Evolutionary conservation across 2,113 vertebrate genomes (phyloP).

Genomic region (Barnardius zonarius): DNA sequence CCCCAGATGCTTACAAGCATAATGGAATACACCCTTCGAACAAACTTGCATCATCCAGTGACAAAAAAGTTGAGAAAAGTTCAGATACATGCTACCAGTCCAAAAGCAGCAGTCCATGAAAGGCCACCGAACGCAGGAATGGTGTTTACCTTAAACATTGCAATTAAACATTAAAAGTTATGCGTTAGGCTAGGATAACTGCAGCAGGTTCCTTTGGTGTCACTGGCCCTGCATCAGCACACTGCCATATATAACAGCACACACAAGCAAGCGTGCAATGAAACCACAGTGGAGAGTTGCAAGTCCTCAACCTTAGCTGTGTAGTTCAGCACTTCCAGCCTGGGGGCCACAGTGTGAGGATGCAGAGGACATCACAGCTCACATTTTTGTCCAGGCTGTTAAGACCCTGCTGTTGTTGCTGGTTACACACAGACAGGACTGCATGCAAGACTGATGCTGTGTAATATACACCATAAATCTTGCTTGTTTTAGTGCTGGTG

Average conservation of each 20-base stretch:
- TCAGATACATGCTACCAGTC: neutral
- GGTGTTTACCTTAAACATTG: neutral
- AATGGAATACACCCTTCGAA: neutral
- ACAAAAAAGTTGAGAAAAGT: conserved; percentile 13
- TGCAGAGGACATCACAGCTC: neutral
- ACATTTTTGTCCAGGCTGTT: neutral
- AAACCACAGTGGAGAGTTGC: neutral
- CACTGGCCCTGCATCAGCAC: neutral
- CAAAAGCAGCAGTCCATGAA: neutral
- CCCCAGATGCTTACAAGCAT: neutral
- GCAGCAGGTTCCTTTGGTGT: fast-evolving
- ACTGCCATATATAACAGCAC: fast-evolving
- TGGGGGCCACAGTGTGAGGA: neutral
- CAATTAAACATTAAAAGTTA: neutral
- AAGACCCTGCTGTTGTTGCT: neutral
- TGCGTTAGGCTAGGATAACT: neutral
- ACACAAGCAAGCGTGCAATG: neutral
- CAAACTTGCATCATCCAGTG: neutral
- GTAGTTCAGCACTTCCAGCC: neutral
- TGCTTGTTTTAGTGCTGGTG: neutral
- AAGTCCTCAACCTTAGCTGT: neutral
- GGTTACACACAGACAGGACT: neutral
- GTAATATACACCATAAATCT: neutral
- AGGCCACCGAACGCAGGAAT: neutral
- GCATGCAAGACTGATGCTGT: neutral